Base-by-base conservation (phyloP, 2,888 invertebrate genomes). In the Candidula unifasciata region DNA sequence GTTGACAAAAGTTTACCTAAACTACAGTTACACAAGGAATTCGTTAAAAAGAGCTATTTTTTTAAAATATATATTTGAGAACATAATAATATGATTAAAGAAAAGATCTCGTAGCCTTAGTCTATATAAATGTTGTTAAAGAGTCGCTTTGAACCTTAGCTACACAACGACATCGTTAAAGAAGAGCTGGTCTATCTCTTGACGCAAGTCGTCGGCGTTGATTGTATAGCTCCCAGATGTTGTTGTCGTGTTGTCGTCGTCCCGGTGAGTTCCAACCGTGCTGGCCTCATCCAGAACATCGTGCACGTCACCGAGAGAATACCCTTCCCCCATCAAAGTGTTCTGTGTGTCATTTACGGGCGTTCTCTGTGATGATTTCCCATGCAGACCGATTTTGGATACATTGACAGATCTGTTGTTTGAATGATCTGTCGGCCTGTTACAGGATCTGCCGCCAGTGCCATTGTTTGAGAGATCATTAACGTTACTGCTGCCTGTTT, bases 221-320 rank as follows among this genome's bases (percentile, higher is more conserved):
- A 93, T 92, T 6, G 91, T 91, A 87, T 92, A 92, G 86, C 92
- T 92, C 13, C 92, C 92, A 8, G 92, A 93, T 8, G 92, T 92
- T 66, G 91, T 92, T 10, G 91, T 91, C 82, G 90, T 90, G 64
- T 87, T 84, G 68, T 88, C 90, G 78, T 91, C 90, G 30, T 90
- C 88, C n/a, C 87, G 88, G 3, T 86, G 84, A 1, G 60, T 84
- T 27, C 37, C 78, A 33, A 35, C 73, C n/a, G 44, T 79, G 60
- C 73, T 79, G 21, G 66, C 54, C 68, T 85, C 80, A 24, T 82
- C 69, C 54, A 87, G 76, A 76, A 89, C 88, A 27, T 89, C 89
- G 52, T 90, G 89, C 85, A 91, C 89, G 86, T 91, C 91, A n/a
- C 86, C 87, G 37, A 91, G 69, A 6, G 91, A 91, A 86, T 91